Percentiles rank a stretch among this genome's conserved stretches.
Conservation (phyloP, 2,797 vertebrate species). For the Columba guinea region DNA sequence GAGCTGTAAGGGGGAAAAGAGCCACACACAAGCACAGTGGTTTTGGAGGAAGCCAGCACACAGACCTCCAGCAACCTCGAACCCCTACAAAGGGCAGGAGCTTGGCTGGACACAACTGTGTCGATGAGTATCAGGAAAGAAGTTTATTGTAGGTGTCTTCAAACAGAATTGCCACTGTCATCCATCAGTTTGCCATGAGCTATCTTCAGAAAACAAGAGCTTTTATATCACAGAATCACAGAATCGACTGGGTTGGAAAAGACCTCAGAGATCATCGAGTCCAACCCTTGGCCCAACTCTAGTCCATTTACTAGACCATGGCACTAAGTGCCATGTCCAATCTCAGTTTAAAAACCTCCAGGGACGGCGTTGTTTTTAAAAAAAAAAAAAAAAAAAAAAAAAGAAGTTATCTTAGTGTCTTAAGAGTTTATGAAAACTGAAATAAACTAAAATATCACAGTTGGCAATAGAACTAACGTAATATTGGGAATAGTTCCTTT, state of each 20-base stretch:
- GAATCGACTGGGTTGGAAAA: too few relatives aligned
- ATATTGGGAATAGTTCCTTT: background rate
- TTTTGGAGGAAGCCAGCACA: background rate
- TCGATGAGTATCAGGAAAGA: fast-evolving
- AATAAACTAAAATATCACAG: background rate
- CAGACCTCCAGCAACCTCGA: background rate
- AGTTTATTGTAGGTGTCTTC: background rate
- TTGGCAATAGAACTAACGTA: background rate
- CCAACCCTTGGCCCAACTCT: too few relatives aligned
- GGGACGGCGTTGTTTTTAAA: too few relatives aligned
- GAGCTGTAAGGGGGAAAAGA: background rate
- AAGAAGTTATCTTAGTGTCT: background rate
- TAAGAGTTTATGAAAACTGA: background rate
- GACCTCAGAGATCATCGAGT: too few relatives aligned
- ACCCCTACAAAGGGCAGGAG: background rate
- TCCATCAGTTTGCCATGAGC: background rate
- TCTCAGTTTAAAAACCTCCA: too few relatives aligned
- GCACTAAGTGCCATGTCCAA: too few relatives aligned
- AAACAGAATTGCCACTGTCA: background rate
- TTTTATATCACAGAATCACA: too few relatives aligned
- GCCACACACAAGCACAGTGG: slow-evolving; percentile 23
- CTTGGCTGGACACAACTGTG: background rate
- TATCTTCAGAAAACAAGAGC: background rate
- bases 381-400: background rate
- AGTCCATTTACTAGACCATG: too few relatives aligned